phyloP scores from a whole-genome alignment of 2,797 vertebrate species.

The Ctenochaetus hawaiiensis region DNA sequence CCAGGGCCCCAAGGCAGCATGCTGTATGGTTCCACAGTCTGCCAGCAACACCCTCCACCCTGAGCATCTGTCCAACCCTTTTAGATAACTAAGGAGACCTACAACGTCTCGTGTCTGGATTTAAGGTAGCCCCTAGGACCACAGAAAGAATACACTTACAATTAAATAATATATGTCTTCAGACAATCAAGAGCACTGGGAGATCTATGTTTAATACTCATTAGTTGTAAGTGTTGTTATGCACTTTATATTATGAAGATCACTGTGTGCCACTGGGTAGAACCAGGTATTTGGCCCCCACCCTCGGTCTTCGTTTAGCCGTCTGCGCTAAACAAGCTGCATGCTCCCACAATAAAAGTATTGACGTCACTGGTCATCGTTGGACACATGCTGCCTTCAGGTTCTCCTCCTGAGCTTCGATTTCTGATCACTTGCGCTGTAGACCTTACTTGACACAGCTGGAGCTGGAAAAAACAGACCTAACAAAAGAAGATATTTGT shows the following conservation, averaged over 20 bases:
- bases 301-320: constrained; percentile 57
- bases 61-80: constrained; percentile 3
- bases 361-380: constrained; percentile 83
- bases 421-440: not conserved
- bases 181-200: not conserved
- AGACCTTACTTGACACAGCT: not conserved
- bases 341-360: constrained; percentile 83
- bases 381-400: constrained; percentile 72
- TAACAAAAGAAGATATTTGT: not conserved
- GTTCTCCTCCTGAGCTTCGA: constrained; percentile 26
- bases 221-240: not conserved
- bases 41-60: not conserved
- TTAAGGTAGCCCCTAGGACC: not conserved
- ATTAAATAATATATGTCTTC: constrained; percentile 6
- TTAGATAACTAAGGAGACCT: not conserved
- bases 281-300: constrained; percentile 56
- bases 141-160: not conserved
- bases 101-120: not conserved
- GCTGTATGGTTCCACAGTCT: not conserved
- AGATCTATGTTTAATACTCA: not conserved
- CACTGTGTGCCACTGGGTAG: constrained; percentile 15
- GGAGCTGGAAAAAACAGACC: not conserved
- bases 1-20: not conserved
- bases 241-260: constrained; percentile 19
- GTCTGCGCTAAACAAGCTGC: constrained; percentile 71